These are phyloP conservation scores for Danio tinwini DNA, from an alignment of 2,797 vertebrate species.

Conservation along the genomic window DNA sequence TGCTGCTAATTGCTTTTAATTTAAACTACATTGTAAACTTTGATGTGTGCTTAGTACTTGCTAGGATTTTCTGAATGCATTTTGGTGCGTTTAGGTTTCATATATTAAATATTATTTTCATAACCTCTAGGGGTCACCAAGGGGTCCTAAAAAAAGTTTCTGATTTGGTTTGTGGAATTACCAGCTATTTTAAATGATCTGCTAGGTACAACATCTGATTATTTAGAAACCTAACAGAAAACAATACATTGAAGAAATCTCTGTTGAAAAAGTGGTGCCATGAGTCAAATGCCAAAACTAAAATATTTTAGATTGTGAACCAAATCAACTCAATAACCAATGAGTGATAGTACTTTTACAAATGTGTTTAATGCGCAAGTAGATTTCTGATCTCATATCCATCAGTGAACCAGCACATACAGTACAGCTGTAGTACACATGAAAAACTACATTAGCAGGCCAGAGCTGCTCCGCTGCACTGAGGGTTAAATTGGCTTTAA, in stretches of 20 bases:
- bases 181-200: neutral
- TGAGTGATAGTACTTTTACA: neutral
- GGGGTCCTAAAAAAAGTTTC: neutral
- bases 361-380: conserved; percentile 22
- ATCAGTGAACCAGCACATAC: conserved; percentile 23
- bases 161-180: neutral
- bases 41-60: neutral
- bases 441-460: conserved; percentile 41
- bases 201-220: neutral
- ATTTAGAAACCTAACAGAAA: neutral
- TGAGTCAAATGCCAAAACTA: neutral
- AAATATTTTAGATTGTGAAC: neutral
- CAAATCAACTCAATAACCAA: neutral
- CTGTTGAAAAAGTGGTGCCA: neutral
- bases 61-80: neutral
- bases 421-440: conserved; percentile 7
- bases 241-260: neutral
- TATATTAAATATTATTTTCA: neutral
- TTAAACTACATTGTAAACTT: neutral
- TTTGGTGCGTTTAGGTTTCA: neutral
- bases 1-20: neutral
- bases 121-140: neutral
- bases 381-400: conserved; percentile 12
- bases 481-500: conserved; percentile 49
- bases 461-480: conserved; percentile 24